Percentiles rank a stretch among this genome's conserved stretches.
Conservation (phyloP, 2,113 vertebrate genomes). For the Malurus melanocephalus region DNA sequence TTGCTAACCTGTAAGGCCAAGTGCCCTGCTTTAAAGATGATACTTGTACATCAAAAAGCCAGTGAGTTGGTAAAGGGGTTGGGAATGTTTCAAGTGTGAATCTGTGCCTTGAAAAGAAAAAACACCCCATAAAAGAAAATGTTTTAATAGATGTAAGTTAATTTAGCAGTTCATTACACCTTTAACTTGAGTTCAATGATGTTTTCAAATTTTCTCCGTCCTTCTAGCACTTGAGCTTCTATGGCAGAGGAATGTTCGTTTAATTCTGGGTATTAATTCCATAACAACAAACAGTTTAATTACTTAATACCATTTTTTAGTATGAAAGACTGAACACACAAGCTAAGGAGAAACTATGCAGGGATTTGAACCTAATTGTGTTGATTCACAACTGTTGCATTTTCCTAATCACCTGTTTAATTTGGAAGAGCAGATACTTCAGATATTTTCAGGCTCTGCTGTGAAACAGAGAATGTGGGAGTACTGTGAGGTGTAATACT, state of each 20-base stretch:
- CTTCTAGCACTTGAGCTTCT: neutral
- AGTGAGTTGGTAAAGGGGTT: neutral
- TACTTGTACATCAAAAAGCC: neutral
- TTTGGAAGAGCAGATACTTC: neutral
- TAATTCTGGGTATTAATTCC: neutral
- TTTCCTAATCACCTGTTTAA: neutral
- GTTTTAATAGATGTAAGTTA: neutral
- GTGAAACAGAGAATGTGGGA: neutral
- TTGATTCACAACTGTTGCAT: neutral
- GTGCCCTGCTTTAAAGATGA: neutral
- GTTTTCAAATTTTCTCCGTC: neutral
- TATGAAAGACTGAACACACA: neutral
- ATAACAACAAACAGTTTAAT: neutral
- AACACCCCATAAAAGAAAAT: neutral
- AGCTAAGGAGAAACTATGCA: neutral
- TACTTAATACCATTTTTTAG: neutral
- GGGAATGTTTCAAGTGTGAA: neutral
- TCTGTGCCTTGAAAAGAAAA: neutral
- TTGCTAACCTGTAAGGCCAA: neutral
- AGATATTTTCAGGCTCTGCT: neutral
- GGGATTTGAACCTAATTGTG: neutral
- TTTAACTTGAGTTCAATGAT: neutral
- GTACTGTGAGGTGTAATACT: neutral
- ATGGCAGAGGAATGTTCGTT: neutral
- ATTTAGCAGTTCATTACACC: neutral